A percentile compares a stretch with the other conserved stretches of the same genome.
Evolutionary conservation across 2,888 invertebrate genomes (phyloP).

Genomic region (Schrankia costaestrigalis): DNA sequence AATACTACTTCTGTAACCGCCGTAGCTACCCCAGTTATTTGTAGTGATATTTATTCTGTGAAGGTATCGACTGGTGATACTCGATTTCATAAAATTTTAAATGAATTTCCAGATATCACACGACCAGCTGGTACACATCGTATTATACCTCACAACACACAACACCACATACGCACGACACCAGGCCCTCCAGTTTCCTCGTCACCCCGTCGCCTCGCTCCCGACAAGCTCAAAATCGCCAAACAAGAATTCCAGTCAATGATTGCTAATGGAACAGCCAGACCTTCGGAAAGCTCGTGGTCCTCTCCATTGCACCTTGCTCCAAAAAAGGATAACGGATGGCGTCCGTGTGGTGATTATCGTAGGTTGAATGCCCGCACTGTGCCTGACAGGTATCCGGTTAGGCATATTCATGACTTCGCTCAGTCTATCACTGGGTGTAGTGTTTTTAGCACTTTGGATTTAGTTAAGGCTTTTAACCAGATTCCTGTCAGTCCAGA

Average conservation of each 20-base stretch:
- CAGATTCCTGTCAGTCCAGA: too few relatives aligned
- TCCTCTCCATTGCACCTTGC: constrained; percentile 5
- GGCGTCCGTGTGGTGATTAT: constrained; percentile 7
- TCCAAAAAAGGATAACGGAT: background rate
- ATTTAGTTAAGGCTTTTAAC: background rate
- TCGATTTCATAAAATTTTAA: background rate
- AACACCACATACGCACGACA: constrained; percentile 18
- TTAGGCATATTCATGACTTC: constrained; percentile 1
- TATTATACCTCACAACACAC: constrained; percentile 10
- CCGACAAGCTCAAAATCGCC: too few relatives aligned
- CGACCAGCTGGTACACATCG: constrained; percentile 3
- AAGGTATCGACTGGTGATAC: background rate
- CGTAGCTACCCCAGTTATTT: too few relatives aligned
- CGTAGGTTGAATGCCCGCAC: constrained; percentile 1
- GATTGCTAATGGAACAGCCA: background rate
- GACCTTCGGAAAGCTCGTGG: constrained; percentile 2
- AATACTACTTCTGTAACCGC: constrained; percentile 3
- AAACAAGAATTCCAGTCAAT: background rate
- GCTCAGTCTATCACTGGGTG: background rate
- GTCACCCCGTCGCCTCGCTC: constrained; percentile 25
- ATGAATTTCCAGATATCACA: constrained; percentile 3
- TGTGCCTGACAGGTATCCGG: too few relatives aligned
- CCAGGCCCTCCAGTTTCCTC: constrained; percentile 17
- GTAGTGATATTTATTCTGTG: too few relatives aligned
- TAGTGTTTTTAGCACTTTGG: background rate